phyloP scores from a whole-genome alignment of 53 echinoderm and acorn worm species.

The Holothuria leucospilota region DNA sequence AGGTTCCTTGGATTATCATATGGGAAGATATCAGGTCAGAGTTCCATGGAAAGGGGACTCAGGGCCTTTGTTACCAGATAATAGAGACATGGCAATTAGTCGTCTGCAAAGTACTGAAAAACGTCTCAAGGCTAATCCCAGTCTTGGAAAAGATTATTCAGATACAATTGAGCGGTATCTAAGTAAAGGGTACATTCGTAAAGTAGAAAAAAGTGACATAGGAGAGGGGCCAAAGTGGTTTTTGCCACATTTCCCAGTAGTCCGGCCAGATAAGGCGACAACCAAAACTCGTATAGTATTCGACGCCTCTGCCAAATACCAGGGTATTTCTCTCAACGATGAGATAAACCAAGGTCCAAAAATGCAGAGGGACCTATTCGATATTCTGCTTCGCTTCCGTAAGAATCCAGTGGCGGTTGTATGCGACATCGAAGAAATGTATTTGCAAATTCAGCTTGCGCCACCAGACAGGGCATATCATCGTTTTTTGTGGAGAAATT shows the following conservation, averaged over 20 bases:
- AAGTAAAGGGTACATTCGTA: conserved; percentile 20
- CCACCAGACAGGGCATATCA: not conserved
- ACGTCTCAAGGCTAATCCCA: too few species aligned
- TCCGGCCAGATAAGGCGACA: not conserved
- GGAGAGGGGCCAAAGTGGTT: too few species aligned
- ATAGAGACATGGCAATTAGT: too few species aligned
- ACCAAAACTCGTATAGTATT: not conserved
- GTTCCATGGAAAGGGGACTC: too few species aligned
- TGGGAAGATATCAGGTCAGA: too few species aligned
- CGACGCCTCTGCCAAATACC: not conserved
- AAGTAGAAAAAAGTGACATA: not conserved
- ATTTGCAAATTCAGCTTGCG: not conserved
- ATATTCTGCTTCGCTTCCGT: not conserved
- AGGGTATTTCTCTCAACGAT: not conserved
- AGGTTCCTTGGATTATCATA: not conserved
- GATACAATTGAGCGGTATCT: too few species aligned
- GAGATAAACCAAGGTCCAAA: not conserved
- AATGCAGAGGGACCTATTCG: too few species aligned
- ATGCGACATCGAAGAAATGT: too few species aligned
- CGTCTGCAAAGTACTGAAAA: too few species aligned
- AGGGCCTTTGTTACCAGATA: too few species aligned
- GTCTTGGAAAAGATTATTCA: too few species aligned
- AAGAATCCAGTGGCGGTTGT: not conserved
- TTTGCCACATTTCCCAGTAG: conserved; percentile 12
- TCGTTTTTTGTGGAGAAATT: too few species aligned